Evolutionary conservation across 2,888 invertebrate genomes (phyloP).

Genomic region (Sphinx pinastri): DNA sequence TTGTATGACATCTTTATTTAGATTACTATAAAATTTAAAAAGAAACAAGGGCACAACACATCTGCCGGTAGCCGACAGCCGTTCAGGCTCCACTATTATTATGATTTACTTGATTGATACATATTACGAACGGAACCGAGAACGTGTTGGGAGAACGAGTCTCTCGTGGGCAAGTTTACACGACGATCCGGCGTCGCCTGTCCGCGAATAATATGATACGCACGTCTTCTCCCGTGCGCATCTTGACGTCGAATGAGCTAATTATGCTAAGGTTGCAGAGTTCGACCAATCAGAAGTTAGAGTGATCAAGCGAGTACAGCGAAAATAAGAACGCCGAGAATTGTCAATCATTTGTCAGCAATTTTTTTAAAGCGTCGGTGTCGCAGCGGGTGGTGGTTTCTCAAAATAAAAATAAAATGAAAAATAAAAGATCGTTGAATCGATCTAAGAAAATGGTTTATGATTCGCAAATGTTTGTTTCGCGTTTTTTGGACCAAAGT

Average conservation of each 20-base stretch:
- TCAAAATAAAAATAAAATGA: no score
- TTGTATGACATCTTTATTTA: slow-evolving; percentile 4
- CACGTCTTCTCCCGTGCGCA: background rate
- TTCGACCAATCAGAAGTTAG: background rate
- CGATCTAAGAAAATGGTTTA: no score
- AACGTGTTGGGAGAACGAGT: slow-evolving; percentile 45
- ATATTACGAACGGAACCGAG: slow-evolving; percentile 53
- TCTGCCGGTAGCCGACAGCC: slow-evolving; percentile 20
- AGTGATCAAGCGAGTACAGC: no score
- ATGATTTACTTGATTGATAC: slow-evolving; percentile 31
- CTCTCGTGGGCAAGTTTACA: slow-evolving; percentile 54
- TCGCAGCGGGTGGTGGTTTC: no score
- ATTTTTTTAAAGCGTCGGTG: no score
- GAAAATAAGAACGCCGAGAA: background rate
- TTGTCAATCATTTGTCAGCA: no score
- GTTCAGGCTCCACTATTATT: slow-evolving; percentile 21
- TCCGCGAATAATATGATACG: slow-evolving; percentile 9
- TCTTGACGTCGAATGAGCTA: slow-evolving; percentile 4
- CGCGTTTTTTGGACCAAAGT: no score
- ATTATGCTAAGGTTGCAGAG: background rate
- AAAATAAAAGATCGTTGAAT: no score
- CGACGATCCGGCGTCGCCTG: slow-evolving; percentile 12
- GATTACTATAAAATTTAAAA: background rate
- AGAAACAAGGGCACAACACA: slow-evolving; percentile 1
- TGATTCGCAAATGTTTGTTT: no score